These are phyloP conservation scores for Caenorhabditis latens DNA, from an alignment of 1,140 invertebrate species.

Conservation along the genomic window DNA sequence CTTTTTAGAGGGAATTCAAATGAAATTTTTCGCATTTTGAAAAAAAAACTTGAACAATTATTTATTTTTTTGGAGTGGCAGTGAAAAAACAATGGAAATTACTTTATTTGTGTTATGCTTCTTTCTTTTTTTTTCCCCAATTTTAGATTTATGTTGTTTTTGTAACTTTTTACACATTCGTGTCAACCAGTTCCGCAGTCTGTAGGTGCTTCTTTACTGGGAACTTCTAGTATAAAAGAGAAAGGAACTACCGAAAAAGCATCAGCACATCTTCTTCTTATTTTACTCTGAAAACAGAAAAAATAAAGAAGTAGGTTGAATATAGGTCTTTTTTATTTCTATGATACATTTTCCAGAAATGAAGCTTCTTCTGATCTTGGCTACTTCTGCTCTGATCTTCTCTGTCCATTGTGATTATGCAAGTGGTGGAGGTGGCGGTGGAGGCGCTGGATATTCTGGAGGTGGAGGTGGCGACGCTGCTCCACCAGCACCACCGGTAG, in stretches of 20 bases:
- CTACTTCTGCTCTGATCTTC: conserved; percentile 9
- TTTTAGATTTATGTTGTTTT: conserved; percentile 15
- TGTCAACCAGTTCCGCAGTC: not conserved
- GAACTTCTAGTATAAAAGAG: not conserved
- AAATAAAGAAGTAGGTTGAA: not conserved
- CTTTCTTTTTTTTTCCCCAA: not conserved
- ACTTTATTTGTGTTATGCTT: conserved; percentile 25
- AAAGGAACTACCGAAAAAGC: not conserved
- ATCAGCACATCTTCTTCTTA: not conserved
- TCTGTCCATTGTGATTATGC: conserved; percentile 12
- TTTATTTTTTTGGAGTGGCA: no score
- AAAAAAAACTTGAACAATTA: no score
- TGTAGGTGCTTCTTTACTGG: not conserved
- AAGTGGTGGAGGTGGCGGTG: conserved; percentile 15
- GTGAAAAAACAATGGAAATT: not conserved
- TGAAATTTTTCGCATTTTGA: no score
- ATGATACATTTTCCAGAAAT: not conserved
- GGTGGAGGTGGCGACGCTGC: not conserved
- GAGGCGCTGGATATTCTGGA: not conserved
- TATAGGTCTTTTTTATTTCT: not conserved
- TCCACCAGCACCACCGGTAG: not conserved
- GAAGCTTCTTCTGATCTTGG: not conserved
- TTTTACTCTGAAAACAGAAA: not conserved
- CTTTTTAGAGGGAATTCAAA: no score
- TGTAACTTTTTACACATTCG: not conserved